Conservation (phyloP, 1,140 invertebrate species). For the Panulirus ornatus region DNA sequence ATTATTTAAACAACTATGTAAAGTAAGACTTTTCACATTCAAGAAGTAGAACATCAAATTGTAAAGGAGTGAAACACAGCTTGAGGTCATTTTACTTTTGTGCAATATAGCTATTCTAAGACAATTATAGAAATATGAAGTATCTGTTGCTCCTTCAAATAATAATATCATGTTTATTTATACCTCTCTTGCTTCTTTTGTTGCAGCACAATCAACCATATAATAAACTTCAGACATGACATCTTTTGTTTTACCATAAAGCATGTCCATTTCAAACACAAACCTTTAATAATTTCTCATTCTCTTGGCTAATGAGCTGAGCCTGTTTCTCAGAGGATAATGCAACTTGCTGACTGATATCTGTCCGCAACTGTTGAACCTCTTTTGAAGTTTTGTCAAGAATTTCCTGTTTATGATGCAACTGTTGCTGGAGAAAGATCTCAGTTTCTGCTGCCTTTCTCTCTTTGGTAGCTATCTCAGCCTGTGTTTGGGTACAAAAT, state of each 20-base stretch:
- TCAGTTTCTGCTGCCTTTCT: conserved; percentile 53
- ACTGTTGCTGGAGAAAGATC: conserved; percentile 11
- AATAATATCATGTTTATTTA: too few relatives aligned
- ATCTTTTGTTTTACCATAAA: too few relatives aligned
- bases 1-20: too few relatives aligned
- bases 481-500: neutral
- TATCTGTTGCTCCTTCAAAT: too few relatives aligned
- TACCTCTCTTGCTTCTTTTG: too few relatives aligned
- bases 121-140: too few relatives aligned
- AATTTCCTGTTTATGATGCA: conserved; percentile 29
- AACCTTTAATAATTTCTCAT: conserved; percentile 51
- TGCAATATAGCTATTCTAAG: too few relatives aligned
- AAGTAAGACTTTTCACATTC: too few relatives aligned
- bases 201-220: neutral
- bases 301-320: conserved; percentile 40
- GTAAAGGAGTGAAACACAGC: too few relatives aligned
- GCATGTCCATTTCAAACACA: too few relatives aligned
- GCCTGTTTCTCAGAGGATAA: conserved; percentile 53
- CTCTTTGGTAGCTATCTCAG: conserved; percentile 23
- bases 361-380: conserved; percentile 16
- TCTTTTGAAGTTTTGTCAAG: conserved; percentile 44
- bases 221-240: neutral
- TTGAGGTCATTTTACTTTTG: too few relatives aligned
- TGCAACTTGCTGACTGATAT: conserved; percentile 21
- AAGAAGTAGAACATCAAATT: too few relatives aligned